Evolutionary conservation across 2,113 vertebrate species (phyloP).

Genomic region (Romanogobio albipinnatus): DNA sequence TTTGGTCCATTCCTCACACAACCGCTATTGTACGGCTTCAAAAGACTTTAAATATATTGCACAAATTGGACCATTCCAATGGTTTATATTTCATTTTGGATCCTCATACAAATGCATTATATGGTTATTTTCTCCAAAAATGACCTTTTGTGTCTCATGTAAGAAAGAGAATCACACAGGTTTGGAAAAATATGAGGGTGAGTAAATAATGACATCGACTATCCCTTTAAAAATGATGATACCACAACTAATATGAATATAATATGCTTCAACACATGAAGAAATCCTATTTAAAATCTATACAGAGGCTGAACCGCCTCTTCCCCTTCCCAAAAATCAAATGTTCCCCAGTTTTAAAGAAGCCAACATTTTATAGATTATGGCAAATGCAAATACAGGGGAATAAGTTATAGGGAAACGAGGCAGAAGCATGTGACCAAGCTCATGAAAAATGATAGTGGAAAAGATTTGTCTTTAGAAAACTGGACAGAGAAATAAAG

Average conservation of each 20-base stretch:
- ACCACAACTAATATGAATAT: not conserved
- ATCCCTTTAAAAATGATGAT: not conserved
- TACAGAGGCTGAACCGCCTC: not conserved
- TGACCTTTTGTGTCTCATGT: not conserved
- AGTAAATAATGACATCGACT: too few species aligned
- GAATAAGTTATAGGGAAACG: slow-evolving; percentile 24
- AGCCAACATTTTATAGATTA: slow-evolving; percentile 19
- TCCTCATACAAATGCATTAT: not conserved
- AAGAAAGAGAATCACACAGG: not conserved
- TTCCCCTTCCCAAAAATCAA: not conserved
- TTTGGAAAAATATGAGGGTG: not conserved
- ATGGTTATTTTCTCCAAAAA: not conserved
- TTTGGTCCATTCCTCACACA: not conserved
- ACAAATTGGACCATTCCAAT: not conserved
- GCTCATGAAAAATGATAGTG: slow-evolving; percentile 39
- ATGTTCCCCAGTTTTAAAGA: not conserved
- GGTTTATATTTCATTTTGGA: not conserved
- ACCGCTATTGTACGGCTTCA: not conserved
- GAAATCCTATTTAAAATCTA: not conserved
- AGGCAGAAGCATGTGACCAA: slow-evolving; percentile 1
- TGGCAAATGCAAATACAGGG: slow-evolving; percentile 28
- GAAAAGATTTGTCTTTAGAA: slow-evolving; percentile 23
- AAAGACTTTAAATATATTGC: not conserved
- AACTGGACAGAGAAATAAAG: slow-evolving; percentile 45
- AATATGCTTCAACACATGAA: not conserved